Evolutionary conservation across 1,140 invertebrate species (phyloP).

Genomic region (Xylocopa sonorina): DNA sequence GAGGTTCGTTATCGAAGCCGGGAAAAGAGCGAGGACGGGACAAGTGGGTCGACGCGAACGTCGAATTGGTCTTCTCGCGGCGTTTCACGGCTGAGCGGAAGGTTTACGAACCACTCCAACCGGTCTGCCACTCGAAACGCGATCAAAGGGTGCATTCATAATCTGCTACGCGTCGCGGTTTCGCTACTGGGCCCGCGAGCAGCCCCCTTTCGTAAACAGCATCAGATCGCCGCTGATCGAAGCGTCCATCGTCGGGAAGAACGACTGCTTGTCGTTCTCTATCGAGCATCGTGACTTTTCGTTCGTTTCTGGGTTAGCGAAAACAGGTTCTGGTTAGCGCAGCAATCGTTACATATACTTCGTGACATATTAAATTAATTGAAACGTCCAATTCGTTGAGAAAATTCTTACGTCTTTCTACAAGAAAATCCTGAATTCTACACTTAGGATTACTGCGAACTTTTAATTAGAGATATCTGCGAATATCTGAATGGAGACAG

Average conservation of each 20-base stretch:
- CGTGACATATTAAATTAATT: too few relatives aligned
- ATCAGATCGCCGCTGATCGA: constrained; percentile 11
- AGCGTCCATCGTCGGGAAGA: background rate
- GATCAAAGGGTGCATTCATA: constrained; percentile 70
- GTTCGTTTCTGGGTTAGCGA: background rate
- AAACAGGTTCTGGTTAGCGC: too few relatives aligned
- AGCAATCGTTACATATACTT: too few relatives aligned
- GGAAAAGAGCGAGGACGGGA: constrained; percentile 32
- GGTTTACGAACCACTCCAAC: constrained; percentile 58
- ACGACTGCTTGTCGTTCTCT: background rate
- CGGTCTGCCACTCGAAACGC: constrained; percentile 49
- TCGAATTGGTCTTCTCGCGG: constrained; percentile 53
- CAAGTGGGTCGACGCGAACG: constrained; percentile 34
- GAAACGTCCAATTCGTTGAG: too few relatives aligned
- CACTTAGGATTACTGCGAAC: too few relatives aligned
- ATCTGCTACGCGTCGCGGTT: constrained; percentile 65
- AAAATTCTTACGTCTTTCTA: too few relatives aligned
- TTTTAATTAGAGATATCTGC: too few relatives aligned
- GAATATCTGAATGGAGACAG: too few relatives aligned
- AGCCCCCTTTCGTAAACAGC: constrained; percentile 50
- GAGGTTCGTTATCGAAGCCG: constrained; percentile 37
- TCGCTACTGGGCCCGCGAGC: constrained; percentile 20
- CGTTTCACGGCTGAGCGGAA: constrained; percentile 20
- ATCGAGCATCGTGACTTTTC: background rate
- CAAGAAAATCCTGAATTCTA: too few relatives aligned